Base-by-base conservation (phyloP, 2,888 invertebrate genomes). In the Luffia ferchaultella region DNA sequence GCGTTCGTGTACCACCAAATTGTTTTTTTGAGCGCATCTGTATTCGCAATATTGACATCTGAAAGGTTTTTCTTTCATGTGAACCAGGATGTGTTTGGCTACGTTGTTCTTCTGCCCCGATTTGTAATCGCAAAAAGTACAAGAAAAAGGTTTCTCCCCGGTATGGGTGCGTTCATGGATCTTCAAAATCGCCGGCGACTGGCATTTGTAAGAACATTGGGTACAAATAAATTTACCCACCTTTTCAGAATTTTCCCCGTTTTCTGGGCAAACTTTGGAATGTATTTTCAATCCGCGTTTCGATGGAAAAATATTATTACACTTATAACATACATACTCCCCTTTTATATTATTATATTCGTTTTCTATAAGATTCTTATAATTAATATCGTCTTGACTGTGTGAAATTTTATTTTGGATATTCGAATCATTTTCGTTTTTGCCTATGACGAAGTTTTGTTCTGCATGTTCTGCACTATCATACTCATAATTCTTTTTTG, bases 101-200 rank as follows among this genome's bases (percentile, higher is more conserved):
- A 85, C 84, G 42, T 85, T 85, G 42, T 85, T 85, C 51, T 85
- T 85, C 50, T 85, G 85, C 0, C 84, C 84, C 0, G 85, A 84
- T 55, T 85, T 85, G 55, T 85, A 85, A 54, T 79, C 77, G 54
- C 85, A 85, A 49, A 79, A 80, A 0, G 72, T 78, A 49, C 85
- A 85, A 0, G 78, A 72, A 30, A 82, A 85, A 0, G 85, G 85
- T 20, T 83, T 84, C 18, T 83, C 85, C 0, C 85, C 85, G 0
- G 82, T 75, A 53, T 85, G 85, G 0, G 79, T 82, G 0, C 85
- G 65, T 58, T 82, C 83, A 54, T 85, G 85, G 1, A 85, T 84
- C 60, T 83, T 85, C 50, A 85, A 64, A 1, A 85, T 84, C 45
- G 85, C 85, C 0, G 83, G 78, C 12, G 85, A 84, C 46, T 83